Percentiles rank a stretch among this genome's conserved stretches.
These are phyloP conservation scores for Diachrysia chrysitis DNA, from an alignment of 2,888 invertebrate species.

Conservation along the genomic window DNA sequence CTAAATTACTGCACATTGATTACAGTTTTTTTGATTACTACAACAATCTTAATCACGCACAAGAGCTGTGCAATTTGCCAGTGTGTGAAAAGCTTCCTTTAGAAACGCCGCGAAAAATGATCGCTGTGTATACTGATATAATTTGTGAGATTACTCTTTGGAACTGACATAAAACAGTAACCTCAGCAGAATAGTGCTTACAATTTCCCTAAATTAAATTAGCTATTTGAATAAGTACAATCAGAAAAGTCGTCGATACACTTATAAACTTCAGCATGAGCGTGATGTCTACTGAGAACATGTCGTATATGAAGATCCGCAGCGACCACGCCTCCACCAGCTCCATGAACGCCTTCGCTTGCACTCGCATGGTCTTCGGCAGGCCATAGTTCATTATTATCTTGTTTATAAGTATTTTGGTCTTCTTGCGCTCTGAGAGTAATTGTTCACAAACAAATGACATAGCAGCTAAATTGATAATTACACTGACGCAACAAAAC, in stretches of 20 bases:
- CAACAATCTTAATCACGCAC: no score
- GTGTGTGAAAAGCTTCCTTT: no score
- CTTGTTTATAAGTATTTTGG: conserved; percentile 72
- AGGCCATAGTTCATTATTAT: conserved; percentile 76
- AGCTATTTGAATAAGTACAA: conserved; percentile 76
- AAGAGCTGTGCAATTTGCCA: no score
- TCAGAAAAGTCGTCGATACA: conserved; percentile 77
- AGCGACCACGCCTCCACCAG: conserved; percentile 74
- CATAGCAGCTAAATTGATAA: conserved; percentile 65
- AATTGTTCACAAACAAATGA: conserved; percentile 71
- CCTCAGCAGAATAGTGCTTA: no score
- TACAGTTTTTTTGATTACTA: no score
- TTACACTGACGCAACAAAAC: conserved; percentile 64
- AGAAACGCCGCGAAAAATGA: no score
- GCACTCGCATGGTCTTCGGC: conserved; percentile 69
- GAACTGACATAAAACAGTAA: not conserved
- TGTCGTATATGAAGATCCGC: conserved; percentile 70
- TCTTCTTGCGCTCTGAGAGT: conserved; percentile 62
- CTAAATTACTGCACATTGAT: no score
- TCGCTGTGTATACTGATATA: no score
- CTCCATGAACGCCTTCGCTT: conserved; percentile 77
- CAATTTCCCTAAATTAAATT: conserved; percentile 63
- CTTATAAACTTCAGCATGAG: conserved; percentile 78
- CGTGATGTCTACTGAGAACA: conserved; percentile 77
- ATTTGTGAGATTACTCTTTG: not conserved